These are phyloP conservation scores for Apus apus DNA, from an alignment of 2,113 vertebrate genomes.

Conservation along the genomic window DNA sequence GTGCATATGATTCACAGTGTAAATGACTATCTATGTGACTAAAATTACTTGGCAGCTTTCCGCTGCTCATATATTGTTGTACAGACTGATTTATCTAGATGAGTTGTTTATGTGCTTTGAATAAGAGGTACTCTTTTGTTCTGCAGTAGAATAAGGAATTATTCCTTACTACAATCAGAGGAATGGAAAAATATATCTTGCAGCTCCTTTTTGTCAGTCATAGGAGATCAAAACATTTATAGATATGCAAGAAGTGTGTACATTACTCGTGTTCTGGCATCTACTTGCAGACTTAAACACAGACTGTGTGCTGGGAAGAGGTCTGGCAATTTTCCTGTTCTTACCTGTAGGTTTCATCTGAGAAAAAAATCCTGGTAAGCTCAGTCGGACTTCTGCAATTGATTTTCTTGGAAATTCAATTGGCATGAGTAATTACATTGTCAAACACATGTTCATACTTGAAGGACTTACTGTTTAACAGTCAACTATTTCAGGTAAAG, in stretches of 20 bases:
- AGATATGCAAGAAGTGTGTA: background rate
- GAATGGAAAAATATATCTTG: background rate
- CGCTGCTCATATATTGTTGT: background rate
- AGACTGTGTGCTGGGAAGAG: background rate
- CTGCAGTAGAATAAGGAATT: background rate
- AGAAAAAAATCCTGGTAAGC: background rate
- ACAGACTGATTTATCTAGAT: background rate
- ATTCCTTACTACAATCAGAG: background rate
- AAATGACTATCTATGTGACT: background rate
- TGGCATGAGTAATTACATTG: background rate
- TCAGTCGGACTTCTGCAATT: background rate
- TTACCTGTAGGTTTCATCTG: background rate
- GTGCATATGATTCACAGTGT: background rate
- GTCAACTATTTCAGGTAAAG: background rate
- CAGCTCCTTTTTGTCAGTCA: background rate
- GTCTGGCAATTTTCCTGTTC: background rate
- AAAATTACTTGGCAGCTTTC: slow-evolving; percentile 14
- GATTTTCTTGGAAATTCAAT: background rate
- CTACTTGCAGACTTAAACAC: background rate
- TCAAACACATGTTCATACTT: background rate
- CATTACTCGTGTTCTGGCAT: slow-evolving; percentile 7
- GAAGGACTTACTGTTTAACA: background rate
- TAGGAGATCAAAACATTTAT: background rate
- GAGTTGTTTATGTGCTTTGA: background rate
- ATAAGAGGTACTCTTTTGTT: background rate